Percentiles rank a stretch among this genome's conserved stretches.
phyloP scores from a whole-genome alignment of 2,888 invertebrate species.

The Limnephilus marmoratus region DNA sequence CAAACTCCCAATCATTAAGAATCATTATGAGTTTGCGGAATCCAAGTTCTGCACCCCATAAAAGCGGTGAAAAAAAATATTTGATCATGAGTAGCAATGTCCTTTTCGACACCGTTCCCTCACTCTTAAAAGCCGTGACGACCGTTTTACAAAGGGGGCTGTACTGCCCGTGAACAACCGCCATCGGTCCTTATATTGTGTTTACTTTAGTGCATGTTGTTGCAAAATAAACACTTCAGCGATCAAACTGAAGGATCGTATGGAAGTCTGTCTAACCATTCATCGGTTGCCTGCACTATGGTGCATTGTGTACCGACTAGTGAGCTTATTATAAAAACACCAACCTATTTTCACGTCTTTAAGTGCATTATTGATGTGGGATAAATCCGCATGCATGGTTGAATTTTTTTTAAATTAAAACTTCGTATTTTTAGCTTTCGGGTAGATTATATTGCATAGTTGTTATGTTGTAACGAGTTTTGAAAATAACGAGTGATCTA shows the following conservation, averaged over 20 bases:
- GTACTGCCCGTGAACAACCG: background rate
- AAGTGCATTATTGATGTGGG: background rate
- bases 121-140: conserved; percentile 28
- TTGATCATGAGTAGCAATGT: background rate
- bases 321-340: background rate
- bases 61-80: no score
- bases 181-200: conserved; percentile 9
- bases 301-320: background rate
- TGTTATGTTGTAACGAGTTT: no score
- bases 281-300: background rate
- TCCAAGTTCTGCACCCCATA: no score
- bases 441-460: no score
- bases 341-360: background rate
- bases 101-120: background rate
- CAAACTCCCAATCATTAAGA: background rate
- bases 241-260: conserved; percentile 23
- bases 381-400: background rate
- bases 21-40: background rate
- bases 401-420: background rate
- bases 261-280: background rate
- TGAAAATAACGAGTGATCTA: no score
- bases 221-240: conserved; percentile 42
- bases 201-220: conserved; percentile 40
- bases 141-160: conserved; percentile 21
- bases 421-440: no score